Conservation (phyloP, 2,797 vertebrate genomes). For the Brachymystax lenok region DNA sequence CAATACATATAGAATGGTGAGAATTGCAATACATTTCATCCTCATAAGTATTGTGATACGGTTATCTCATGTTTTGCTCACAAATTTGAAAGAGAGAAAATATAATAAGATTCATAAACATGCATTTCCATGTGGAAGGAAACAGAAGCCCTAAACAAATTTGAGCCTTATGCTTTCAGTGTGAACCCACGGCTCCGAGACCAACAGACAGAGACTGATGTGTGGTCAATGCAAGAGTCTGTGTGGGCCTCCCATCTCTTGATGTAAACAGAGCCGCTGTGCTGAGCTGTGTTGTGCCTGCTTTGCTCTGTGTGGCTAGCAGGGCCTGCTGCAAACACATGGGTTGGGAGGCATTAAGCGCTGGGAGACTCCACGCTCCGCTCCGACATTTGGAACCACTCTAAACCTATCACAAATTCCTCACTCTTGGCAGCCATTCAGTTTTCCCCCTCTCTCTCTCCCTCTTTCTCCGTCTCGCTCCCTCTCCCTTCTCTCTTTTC, state of each 20-base stretch:
- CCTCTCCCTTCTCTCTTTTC: conserved; percentile 72
- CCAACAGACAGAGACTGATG: conserved; percentile 32
- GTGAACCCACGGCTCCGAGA: conserved; percentile 14
- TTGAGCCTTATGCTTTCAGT: conserved; percentile 29
- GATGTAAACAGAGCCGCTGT: conserved; percentile 16
- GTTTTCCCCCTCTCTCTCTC: conserved; percentile 48
- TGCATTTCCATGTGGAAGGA: neutral
- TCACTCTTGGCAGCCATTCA: conserved; percentile 83
- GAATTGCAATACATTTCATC: too few relatives aligned
- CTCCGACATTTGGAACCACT: conserved; percentile 84
- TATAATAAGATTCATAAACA: neutral
- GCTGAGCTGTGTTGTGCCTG: neutral
- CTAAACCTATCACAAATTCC: conserved; percentile 86
- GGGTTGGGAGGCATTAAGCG: conserved; percentile 74
- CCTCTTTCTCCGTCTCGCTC: conserved; percentile 47
- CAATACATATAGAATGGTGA: too few relatives aligned
- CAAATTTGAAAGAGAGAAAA: neutral
- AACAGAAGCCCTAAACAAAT: neutral
- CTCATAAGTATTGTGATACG: neutral
- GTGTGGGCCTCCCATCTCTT: neutral
- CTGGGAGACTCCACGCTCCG: conserved; percentile 66
- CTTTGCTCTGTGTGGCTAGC: neutral
- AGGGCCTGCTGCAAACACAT: conserved; percentile 36
- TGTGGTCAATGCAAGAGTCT: conserved; percentile 28
- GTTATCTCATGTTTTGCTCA: neutral